Percentiles rank a stretch among this genome's conserved stretches.
These are phyloP conservation scores for Rhinatrema bivittatum DNA, from an alignment of 2,797 vertebrate genomes.

Conservation along the genomic window DNA sequence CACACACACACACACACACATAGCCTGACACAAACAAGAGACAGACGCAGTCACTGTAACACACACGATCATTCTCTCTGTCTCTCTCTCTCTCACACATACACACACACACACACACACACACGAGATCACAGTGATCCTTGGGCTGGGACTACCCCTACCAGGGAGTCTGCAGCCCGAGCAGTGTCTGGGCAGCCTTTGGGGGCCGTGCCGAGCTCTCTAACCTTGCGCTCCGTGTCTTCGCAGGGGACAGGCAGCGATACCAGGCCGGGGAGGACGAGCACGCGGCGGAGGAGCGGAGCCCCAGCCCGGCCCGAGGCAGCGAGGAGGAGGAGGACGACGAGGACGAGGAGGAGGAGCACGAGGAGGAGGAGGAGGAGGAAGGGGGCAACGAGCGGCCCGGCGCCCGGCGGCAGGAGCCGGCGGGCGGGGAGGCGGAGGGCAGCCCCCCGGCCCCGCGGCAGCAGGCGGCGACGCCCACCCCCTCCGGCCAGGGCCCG, in stretches of 20 bases:
- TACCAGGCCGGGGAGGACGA: slow-evolving; percentile 68
- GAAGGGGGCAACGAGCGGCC: slow-evolving; percentile 46
- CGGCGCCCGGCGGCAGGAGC: not conserved
- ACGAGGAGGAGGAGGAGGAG: slow-evolving; percentile 62
- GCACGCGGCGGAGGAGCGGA: slow-evolving; percentile 57
- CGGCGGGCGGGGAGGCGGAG: not conserved
- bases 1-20: too few species aligned
- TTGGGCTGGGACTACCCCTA: too few species aligned
- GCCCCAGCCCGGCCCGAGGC: slow-evolving; percentile 65
- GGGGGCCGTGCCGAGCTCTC: too few species aligned
- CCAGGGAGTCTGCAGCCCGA: too few species aligned
- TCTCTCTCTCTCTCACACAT: too few species aligned
- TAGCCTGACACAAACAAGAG: too few species aligned
- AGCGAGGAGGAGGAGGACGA: slow-evolving; percentile 55
- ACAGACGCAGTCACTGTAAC: too few species aligned
- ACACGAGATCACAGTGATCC: too few species aligned
- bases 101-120: too few species aligned
- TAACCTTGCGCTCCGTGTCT: too few species aligned
- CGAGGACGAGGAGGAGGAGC: slow-evolving; percentile 58
- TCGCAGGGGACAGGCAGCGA: slow-evolving; percentile 71
- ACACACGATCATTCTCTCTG: too few species aligned
- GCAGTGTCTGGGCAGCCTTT: too few species aligned
- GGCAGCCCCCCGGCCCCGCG: slow-evolving; percentile 24
- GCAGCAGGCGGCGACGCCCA: slow-evolving; percentile 20
- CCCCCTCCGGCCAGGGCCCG: slow-evolving; percentile 28